A percentile compares a stretch with the other conserved stretches of the same genome.
These are phyloP conservation scores for Zoanthus sociatus DNA, from an alignment of 92 coral and sea anemone genomes.

Conservation along the genomic window DNA sequence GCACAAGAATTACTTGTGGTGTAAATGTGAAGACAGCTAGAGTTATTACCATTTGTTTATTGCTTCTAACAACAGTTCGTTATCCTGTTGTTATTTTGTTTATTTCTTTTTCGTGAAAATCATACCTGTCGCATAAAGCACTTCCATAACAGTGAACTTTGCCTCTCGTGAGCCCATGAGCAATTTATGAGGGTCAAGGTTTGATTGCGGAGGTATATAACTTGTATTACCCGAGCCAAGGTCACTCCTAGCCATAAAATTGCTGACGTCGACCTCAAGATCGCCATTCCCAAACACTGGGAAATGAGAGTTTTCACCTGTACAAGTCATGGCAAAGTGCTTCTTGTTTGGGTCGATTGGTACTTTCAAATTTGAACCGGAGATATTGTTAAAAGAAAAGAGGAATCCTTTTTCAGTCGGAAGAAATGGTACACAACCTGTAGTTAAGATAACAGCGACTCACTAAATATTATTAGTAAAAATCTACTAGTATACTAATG, in stretches of 20 bases:
- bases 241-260: background rate
- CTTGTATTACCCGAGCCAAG: background rate
- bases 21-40: too few relatives aligned
- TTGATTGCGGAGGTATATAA: background rate
- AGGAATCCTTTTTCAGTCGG: slow-evolving; percentile 32
- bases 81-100: too few relatives aligned
- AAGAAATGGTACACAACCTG: slow-evolving; percentile 22
- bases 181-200: background rate
- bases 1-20: too few relatives aligned
- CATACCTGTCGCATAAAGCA: background rate
- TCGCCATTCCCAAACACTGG: slow-evolving; percentile 27
- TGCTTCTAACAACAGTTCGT: too few relatives aligned
- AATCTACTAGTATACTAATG: too few relatives aligned
- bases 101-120: background rate
- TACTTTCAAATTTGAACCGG: background rate
- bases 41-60: too few relatives aligned
- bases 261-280: background rate
- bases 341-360: background rate
- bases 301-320: background rate
- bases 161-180: background rate
- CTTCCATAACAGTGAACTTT: background rate
- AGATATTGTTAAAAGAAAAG: background rate
- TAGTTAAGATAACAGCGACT: too few relatives aligned
- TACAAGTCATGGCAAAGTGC: slow-evolving; percentile 27
- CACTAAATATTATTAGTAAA: too few relatives aligned